Base-by-base conservation (phyloP, 2,113 vertebrate genomes). In the Gobius niger region DNA sequence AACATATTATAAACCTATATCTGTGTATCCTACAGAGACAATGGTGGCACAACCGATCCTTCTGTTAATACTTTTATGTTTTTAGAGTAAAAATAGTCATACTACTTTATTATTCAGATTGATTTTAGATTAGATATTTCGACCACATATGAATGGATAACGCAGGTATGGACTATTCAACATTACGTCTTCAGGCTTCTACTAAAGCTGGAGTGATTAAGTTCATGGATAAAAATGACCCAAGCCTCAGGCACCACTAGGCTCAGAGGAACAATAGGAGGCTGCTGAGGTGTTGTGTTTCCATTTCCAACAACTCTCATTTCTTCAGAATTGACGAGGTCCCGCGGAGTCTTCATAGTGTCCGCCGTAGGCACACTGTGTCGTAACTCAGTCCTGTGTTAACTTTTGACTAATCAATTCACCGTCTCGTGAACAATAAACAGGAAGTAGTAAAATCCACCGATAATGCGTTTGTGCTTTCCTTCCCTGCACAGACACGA, bases 271-370 rank as follows among this genome's bases (percentile, higher is more conserved):
- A 73, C 70, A 72, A 76, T 67, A 63, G 65, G 46, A 44, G 18
- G 44, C 16, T 51, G 49, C 62, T 49, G 7, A 12, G 47, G 70
- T 81, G 57, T 80, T 47, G 44, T 18, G 50, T 85, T 81, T 84
- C 64, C 40, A 49, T 62, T 67, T 80, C 18, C 50, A 65, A 40
- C 56, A 51, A 46, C 53, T 54, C 61, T 71, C 6, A 9, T 66
- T 64, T 76, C 62, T 44, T 34, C 44, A 70, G 49, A 59, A n/a
- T 62, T 44, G 47, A 44, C 12, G 3, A 34, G 1, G 3, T 68
- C 42, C 6, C 19, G 61, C 7, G 10, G 16, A 47, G 14, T 41
- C 59, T 74, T 56, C 13, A 4, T 54, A 14, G 13, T 68, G 56
- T 69, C 42, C 13, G 24, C 34, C 19, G 40, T 57, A 11, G 18